phyloP scores from a whole-genome alignment of 2,113 vertebrate species.

The Cavia aperea region DNA sequence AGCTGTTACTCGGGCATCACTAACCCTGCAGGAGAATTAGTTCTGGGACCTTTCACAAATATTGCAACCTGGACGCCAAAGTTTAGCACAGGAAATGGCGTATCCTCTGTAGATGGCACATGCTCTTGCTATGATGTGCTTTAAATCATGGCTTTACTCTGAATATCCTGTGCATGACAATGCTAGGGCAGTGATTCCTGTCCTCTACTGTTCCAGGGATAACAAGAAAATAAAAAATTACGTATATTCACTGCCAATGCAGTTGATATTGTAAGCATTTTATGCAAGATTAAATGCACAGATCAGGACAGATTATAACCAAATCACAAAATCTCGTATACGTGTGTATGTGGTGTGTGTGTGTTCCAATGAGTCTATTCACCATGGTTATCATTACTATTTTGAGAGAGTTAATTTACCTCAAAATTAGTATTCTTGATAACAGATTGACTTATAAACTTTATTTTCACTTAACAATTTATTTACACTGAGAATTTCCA shows the following conservation, averaged over 20 bases:
- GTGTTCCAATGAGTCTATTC: neutral
- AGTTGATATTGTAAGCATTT: neutral
- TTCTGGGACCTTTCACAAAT: neutral
- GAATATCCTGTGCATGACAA: neutral
- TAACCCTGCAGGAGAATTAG: neutral
- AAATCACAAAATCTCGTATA: neutral
- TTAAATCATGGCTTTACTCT: neutral
- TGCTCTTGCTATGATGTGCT: neutral
- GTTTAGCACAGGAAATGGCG: accelerated
- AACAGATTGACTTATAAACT: neutral
- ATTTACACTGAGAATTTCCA: neutral
- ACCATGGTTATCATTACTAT: neutral
- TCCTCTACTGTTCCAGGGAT: neutral
- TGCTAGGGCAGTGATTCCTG: accelerated
- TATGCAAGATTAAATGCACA: neutral
- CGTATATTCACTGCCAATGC: neutral
- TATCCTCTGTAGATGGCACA: neutral
- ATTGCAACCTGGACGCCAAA: neutral
- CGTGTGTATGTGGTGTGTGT: neutral
- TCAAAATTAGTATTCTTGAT: neutral
- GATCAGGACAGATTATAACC: neutral
- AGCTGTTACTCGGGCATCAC: neutral
- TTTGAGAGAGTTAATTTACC: neutral
- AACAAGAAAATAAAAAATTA: neutral
- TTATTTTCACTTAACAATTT: neutral